Conservation (phyloP, 2,113 vertebrate species). For the Aphelocoma coerulescens region DNA sequence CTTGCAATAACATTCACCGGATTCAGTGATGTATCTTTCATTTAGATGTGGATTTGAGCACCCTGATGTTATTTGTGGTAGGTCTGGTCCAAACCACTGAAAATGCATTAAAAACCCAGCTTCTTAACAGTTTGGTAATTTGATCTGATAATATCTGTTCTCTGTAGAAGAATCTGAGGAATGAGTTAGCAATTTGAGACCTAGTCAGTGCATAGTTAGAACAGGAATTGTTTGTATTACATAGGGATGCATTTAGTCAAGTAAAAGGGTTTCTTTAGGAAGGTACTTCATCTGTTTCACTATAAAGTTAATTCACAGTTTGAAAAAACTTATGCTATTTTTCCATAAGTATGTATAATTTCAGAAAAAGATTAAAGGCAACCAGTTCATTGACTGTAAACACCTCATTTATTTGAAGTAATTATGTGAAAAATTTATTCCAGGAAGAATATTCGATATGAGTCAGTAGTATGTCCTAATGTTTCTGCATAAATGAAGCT, state of each 20-base stretch:
- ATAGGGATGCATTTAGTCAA: background rate
- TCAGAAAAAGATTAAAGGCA: conserved; percentile 27
- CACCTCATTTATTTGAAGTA: conserved; percentile 50
- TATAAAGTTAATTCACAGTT: background rate
- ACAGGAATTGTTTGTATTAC: background rate
- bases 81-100: background rate
- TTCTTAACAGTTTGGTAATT: background rate
- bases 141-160: background rate
- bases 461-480: conserved; percentile 4
- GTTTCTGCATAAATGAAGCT: conserved; percentile 26
- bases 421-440: conserved; percentile 38
- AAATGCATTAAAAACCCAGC: background rate
- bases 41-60: background rate
- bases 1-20: background rate
- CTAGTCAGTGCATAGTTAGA: background rate
- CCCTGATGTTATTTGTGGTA: background rate
- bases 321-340: background rate
- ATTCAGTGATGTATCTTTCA: background rate
- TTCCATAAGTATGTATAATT: background rate
- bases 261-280: background rate
- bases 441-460: conserved; percentile 28
- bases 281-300: background rate
- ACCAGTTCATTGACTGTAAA: background rate
- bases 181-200: background rate
- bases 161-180: background rate